phyloP scores from a whole-genome alignment of 2,888 invertebrate species.

The Exephanes ischioxanthus region DNA sequence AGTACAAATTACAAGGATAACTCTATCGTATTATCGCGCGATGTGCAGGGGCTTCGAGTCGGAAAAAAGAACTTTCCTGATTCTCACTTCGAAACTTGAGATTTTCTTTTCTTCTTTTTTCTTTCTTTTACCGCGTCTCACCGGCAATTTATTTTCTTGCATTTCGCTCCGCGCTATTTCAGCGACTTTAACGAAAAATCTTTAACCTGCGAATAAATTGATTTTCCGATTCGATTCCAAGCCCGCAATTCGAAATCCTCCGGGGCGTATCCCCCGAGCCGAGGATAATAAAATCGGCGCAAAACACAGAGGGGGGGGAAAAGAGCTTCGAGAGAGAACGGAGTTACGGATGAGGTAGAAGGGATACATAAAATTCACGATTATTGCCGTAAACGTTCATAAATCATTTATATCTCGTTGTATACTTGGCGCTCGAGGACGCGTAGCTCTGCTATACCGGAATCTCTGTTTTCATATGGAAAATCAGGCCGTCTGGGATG shows the following conservation, averaged over 20 bases:
- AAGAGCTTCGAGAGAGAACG: conserved; percentile 21
- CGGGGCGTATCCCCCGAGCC: neutral
- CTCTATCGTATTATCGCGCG: conserved; percentile 61
- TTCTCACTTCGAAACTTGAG: neutral
- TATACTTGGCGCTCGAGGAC: conserved; percentile 17
- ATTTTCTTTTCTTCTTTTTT: neutral
- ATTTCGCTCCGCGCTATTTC: neutral
- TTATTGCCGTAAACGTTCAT: conserved; percentile 52
- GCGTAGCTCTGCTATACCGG: conserved; percentile 4
- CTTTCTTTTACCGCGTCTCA: neutral
- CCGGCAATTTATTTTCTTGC: neutral
- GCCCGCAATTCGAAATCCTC: neutral
- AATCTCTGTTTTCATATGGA: conserved; percentile 35
- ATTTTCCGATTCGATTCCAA: conserved; percentile 35
- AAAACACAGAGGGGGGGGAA: conserved; percentile 39
- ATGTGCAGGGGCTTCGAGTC: neutral
- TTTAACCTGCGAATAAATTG: conserved; percentile 13
- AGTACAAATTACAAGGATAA: conserved; percentile 70
- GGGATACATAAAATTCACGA: conserved; percentile 50
- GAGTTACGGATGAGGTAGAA: neutral
- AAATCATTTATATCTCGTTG: conserved; percentile 44
- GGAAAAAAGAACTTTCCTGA: conserved; percentile 38
- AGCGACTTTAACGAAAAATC: neutral
- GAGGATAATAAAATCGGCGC: conserved; percentile 39
- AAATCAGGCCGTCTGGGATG: conserved; percentile 2